phyloP scores from a whole-genome alignment of 2,888 invertebrate genomes.

The Dryadula phaetusa region DNA sequence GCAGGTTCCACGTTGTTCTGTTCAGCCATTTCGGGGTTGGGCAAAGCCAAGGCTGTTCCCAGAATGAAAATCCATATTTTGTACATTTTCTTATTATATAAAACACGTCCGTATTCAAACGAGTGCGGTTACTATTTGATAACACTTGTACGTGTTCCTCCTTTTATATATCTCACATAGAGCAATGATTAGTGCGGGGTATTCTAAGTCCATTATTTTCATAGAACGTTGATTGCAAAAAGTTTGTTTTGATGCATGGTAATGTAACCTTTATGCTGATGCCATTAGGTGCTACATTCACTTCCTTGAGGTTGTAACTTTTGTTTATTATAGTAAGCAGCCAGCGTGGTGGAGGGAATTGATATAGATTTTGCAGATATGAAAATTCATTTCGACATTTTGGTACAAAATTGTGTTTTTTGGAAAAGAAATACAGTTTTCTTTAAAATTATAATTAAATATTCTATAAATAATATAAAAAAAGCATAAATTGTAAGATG shows the following conservation, averaged over 20 bases:
- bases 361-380: conserved; percentile 53
- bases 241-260: conserved; percentile 48
- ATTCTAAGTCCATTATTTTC: conserved; percentile 79
- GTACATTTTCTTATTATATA: conserved; percentile 63
- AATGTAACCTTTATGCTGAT: conserved; percentile 45
- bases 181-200: conserved; percentile 69
- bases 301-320: conserved; percentile 47
- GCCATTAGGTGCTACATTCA: conserved; percentile 50
- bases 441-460: background rate
- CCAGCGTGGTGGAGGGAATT: conserved; percentile 62
- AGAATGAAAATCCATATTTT: conserved; percentile 55
- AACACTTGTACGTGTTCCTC: conserved; percentile 67
- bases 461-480: background rate
- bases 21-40: conserved; percentile 66
- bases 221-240: conserved; percentile 79
- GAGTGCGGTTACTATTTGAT: conserved; percentile 72
- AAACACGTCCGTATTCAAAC: conserved; percentile 64
- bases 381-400: conserved; percentile 33
- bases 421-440: background rate
- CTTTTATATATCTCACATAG: conserved; percentile 81
- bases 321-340: conserved; percentile 72
- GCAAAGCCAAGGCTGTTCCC: conserved; percentile 60
- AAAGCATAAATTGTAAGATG: background rate
- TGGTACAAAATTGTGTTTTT: background rate
- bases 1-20: conserved; percentile 57